Evolutionary conservation across 2,113 vertebrate genomes (phyloP), one percentile per base, ranked within the genome.

Genomic region (Asarcornis scutulata): DNA sequence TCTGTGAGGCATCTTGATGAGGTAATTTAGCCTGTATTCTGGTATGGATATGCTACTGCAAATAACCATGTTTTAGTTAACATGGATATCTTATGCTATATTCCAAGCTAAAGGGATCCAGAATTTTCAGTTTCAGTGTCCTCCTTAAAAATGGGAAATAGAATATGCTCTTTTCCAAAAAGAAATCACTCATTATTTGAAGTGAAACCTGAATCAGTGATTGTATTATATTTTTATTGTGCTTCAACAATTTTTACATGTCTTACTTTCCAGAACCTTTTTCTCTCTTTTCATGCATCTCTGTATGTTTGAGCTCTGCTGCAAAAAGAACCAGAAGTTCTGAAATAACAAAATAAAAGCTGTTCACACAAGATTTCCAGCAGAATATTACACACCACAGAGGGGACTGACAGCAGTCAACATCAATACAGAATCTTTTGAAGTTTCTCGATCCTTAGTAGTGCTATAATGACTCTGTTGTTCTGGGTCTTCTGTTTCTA

Each of bases 291-390:
- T 46, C 20, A 23, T 62, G 12, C 6, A 58, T 52, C 6, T 78
- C 29, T 87, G 21, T 5, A 66, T 25, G 22, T 94, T 36, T 66
- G n/a, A 18, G 21, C 14, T 85, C 44, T 73, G 7, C 22, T 55
- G 25, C 71, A n/a, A 80, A 8, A 87, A 62, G 40, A 63, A 82
- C 62, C 16, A 17, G 58, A 92, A 92, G 62, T 77, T 76, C n/a
- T 80, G 23, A 94, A 91, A 46, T 69, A 68, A 38, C 27, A 63
- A 86, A 92, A 27, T 16, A 75, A 88, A 77, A 80, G 66, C 68
- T 90, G 36, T 77, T 91, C 27, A 3, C 4, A 17, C 2, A 62
- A 85, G 25, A 56, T 71, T 88, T 86, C 59, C 25, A 67, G 20
- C 7, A 83, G 26, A 83, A 83, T 5, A 6, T 67, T 91, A 13